Conservation (phyloP, 2,797 vertebrate genomes). For the Anguilla marmorata region DNA sequence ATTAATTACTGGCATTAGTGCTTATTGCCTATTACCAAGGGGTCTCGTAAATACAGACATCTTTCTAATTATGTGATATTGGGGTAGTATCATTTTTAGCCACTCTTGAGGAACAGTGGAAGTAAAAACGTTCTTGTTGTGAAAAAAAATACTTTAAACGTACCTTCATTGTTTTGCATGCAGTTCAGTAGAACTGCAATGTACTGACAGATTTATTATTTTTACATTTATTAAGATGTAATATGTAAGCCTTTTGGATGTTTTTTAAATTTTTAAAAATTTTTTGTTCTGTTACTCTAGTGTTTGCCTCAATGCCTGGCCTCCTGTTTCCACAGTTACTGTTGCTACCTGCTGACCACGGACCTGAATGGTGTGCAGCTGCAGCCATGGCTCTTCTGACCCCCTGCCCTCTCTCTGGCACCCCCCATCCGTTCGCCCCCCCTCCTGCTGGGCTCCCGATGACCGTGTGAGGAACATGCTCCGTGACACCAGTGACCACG, state of each 20-base stretch:
- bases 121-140: not conserved
- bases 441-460: constrained; percentile 6
- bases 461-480: constrained; percentile 53
- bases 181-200: not conserved
- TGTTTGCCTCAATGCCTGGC: not conserved
- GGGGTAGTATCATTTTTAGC: not conserved
- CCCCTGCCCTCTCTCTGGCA: constrained; percentile 27
- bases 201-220: not conserved
- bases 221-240: not conserved
- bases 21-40: not conserved
- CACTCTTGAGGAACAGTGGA: not conserved
- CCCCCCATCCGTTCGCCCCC: constrained; percentile 39
- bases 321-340: constrained; percentile 11
- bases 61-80: not conserved
- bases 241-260: not conserved
- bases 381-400: constrained; percentile 47
- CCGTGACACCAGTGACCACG: constrained; percentile 39
- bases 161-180: not conserved
- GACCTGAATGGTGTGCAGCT: constrained; percentile 33
- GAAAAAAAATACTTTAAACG: not conserved
- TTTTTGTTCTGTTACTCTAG: not conserved
- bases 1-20: not conserved
- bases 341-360: not conserved
- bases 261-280: not conserved
- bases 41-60: not conserved